A percentile compares a stretch with the other conserved stretches of the same genome.
Conservation (phyloP, 37 sponge, comb jelly and placozoan species). For the Ianthella basta region DNA sequence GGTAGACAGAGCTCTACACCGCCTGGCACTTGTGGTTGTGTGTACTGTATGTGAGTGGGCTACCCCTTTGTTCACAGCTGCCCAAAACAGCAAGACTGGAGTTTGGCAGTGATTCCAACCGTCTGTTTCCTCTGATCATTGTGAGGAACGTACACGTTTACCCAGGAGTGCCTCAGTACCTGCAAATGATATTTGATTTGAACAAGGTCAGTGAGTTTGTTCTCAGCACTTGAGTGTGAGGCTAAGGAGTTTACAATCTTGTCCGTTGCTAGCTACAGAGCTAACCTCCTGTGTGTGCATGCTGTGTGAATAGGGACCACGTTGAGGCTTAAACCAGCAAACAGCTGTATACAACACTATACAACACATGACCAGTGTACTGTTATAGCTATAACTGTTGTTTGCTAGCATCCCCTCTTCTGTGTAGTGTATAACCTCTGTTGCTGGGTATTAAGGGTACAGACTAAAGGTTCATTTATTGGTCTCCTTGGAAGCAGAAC, state of each 20-base stretch:
- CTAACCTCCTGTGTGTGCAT: too few relatives aligned
- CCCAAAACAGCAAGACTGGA: conserved; percentile 61
- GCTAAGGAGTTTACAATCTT: neutral
- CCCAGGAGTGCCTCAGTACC: conserved; percentile 78
- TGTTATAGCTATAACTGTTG: too few relatives aligned
- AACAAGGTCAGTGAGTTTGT: conserved; percentile 36
- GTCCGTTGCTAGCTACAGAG: neutral
- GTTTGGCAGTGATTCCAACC: conserved; percentile 8
- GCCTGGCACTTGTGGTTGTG: neutral
- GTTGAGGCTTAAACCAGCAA: too few relatives aligned
- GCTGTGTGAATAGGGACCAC: too few relatives aligned
- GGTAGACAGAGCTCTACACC: neutral
- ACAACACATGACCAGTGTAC: too few relatives aligned
- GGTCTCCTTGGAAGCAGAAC: too few relatives aligned
- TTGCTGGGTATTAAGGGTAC: too few relatives aligned
- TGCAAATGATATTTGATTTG: conserved; percentile 41
- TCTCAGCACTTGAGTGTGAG: neutral
- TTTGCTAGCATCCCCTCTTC: too few relatives aligned
- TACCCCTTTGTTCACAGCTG: conserved; percentile 19
- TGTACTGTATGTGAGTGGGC: neutral
- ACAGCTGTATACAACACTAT: too few relatives aligned
- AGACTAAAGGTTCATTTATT: too few relatives aligned
- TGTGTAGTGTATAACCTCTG: too few relatives aligned
- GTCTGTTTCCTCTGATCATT: conserved; percentile 49
- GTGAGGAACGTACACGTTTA: conserved; percentile 79